Conservation (phyloP, 2,888 invertebrate genomes). For the Netelia melanura region DNA sequence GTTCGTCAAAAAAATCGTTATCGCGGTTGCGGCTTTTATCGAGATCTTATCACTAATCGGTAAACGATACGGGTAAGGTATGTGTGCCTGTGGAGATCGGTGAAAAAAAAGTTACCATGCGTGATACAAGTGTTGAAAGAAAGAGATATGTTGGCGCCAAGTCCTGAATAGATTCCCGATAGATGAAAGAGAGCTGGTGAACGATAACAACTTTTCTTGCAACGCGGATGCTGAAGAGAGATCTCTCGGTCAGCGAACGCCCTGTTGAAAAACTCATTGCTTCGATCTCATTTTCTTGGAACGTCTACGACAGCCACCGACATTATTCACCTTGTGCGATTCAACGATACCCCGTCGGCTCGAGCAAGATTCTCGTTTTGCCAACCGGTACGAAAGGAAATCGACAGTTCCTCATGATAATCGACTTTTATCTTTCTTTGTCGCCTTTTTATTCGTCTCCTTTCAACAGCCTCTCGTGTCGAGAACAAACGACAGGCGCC, state of each 20-base stretch:
- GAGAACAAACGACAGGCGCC: slow-evolving; percentile 21
- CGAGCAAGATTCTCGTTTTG: slow-evolving; percentile 36
- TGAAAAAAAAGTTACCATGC: slow-evolving; percentile 26
- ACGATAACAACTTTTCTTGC: slow-evolving; percentile 48
- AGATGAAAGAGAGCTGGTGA: slow-evolving; percentile 56
- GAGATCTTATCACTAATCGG: slow-evolving; percentile 22
- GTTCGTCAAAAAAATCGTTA: no score
- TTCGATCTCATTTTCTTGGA: slow-evolving; percentile 48
- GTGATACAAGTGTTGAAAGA: slow-evolving; percentile 44
- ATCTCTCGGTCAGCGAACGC: background rate
- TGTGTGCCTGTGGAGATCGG: slow-evolving; percentile 4
- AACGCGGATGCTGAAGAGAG: background rate
- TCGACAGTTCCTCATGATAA: slow-evolving; percentile 65
- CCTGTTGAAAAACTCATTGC: background rate
- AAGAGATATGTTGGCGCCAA: slow-evolving; percentile 63
- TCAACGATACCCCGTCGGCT: slow-evolving; percentile 27
- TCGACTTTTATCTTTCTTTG: slow-evolving; percentile 36
- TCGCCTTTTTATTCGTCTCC: slow-evolving; percentile 28
- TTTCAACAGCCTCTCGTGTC: slow-evolving; percentile 12
- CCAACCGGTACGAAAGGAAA: slow-evolving; percentile 63
- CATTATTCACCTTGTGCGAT: slow-evolving; percentile 51
- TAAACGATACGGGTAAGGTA: background rate
- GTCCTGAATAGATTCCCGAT: slow-evolving; percentile 45
- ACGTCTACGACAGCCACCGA: slow-evolving; percentile 30
- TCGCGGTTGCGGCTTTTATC: background rate